A percentile compares a stretch with the other conserved stretches of the same genome.
Conservation (phyloP, 2,113 vertebrate genomes). For the Carettochelys insculpta region DNA sequence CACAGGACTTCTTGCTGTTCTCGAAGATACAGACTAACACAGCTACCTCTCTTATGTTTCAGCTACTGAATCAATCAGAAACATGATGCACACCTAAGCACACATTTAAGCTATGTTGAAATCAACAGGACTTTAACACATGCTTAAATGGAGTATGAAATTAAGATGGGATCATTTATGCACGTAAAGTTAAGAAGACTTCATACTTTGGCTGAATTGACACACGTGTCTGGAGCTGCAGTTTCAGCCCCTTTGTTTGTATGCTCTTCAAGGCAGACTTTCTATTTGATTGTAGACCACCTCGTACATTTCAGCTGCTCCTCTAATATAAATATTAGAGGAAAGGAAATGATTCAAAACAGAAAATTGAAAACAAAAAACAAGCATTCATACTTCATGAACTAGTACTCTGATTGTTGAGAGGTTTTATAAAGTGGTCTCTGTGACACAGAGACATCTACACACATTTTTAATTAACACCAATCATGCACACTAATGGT, state of each 20-base stretch:
- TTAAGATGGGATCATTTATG: not conserved
- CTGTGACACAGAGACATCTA: slow-evolving; percentile 72
- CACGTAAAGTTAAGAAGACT: not conserved
- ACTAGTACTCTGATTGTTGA: slow-evolving; percentile 78
- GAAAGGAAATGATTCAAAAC: slow-evolving; percentile 44
- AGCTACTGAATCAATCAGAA: no score
- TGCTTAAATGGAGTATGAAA: not conserved
- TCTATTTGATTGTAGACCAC: not conserved
- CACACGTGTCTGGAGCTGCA: rapidly evolving
- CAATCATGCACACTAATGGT: slow-evolving; percentile 84
- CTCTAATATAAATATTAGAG: slow-evolving; percentile 20
- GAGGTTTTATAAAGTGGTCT: slow-evolving; percentile 72
- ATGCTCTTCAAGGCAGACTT: not conserved
- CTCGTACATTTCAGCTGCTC: slow-evolving; percentile 10
- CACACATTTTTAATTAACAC: slow-evolving; percentile 83
- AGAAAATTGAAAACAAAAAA: slow-evolving; percentile 52
- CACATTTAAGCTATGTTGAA: slow-evolving; percentile 24
- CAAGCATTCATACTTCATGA: slow-evolving; percentile 70
- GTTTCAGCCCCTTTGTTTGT: not conserved
- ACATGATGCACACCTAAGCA: not conserved
- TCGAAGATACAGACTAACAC: no score
- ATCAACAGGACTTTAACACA: slow-evolving; percentile 8
- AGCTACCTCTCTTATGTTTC: no score
- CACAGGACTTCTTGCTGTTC: no score
- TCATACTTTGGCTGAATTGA: not conserved